phyloP scores from a whole-genome alignment of 2,888 invertebrate species.

The Meteorus cinctellus region DNA sequence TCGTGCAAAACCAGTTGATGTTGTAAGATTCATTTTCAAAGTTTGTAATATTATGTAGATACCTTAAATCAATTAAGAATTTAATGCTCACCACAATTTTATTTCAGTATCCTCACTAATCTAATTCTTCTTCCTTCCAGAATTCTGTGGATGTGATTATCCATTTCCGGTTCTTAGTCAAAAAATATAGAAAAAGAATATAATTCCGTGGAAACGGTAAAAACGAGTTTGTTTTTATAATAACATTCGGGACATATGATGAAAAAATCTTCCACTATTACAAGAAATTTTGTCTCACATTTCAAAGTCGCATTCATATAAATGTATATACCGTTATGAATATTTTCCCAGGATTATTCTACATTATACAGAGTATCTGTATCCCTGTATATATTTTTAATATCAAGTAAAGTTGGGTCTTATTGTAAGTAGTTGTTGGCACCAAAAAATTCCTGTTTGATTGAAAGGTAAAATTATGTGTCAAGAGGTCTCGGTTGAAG shows the following conservation, averaged over 20 bases:
- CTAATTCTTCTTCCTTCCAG: too few species aligned
- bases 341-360: background rate
- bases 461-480: too few species aligned
- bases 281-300: background rate
- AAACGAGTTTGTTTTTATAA: background rate
- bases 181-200: too few species aligned
- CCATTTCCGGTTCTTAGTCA: background rate
- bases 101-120: too few species aligned
- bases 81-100: too few species aligned
- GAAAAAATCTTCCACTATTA: background rate
- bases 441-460: too few species aligned
- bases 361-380: background rate
- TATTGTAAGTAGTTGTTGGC: too few species aligned
- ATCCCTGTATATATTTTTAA: background rate
- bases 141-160: background rate
- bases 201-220: background rate
- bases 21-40: background rate
- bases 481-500: too few species aligned
- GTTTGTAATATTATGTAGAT: background rate
- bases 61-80: background rate
- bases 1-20: slow-evolving; percentile 10
- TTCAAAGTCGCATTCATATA: background rate
- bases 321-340: background rate
- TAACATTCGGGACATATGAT: background rate
- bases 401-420: too few species aligned